These are phyloP conservation scores for Coenobita brevimanus DNA, from an alignment of 1,140 invertebrate genomes.

Conservation along the genomic window DNA sequence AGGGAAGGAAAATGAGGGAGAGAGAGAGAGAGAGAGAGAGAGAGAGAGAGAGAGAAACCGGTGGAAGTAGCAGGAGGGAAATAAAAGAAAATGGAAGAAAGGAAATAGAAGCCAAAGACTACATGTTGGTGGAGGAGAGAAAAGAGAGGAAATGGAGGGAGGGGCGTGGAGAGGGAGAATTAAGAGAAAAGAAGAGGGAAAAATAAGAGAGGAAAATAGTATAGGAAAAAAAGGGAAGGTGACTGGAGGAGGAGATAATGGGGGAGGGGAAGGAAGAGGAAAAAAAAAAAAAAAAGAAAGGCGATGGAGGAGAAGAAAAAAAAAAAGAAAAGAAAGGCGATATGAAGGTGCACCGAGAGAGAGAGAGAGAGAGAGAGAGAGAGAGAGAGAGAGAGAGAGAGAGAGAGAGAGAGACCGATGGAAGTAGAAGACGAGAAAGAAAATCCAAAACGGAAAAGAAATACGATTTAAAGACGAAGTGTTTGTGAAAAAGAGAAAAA, in stretches of 20 bases:
- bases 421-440: too few species aligned
- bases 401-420: too few species aligned
- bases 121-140: neutral
- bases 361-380: too few species aligned
- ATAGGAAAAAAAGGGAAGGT: neutral
- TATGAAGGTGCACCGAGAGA: too few species aligned
- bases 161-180: neutral
- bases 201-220: neutral
- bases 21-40: too few species aligned
- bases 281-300: neutral
- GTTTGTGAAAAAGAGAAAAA: neutral
- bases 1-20: neutral
- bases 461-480: neutral
- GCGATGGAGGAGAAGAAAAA: neutral
- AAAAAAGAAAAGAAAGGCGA: too few species aligned
- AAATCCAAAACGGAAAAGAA: too few species aligned
- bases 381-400: too few species aligned
- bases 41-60: neutral
- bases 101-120: neutral
- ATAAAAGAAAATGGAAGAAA: neutral
- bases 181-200: neutral
- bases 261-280: neutral
- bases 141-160: neutral
- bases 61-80: neutral
- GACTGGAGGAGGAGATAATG: neutral